Percentiles rank a stretch among this genome's conserved stretches.
phyloP scores from a whole-genome alignment of 2,888 invertebrate genomes.

The Xylota sylvarum region DNA sequence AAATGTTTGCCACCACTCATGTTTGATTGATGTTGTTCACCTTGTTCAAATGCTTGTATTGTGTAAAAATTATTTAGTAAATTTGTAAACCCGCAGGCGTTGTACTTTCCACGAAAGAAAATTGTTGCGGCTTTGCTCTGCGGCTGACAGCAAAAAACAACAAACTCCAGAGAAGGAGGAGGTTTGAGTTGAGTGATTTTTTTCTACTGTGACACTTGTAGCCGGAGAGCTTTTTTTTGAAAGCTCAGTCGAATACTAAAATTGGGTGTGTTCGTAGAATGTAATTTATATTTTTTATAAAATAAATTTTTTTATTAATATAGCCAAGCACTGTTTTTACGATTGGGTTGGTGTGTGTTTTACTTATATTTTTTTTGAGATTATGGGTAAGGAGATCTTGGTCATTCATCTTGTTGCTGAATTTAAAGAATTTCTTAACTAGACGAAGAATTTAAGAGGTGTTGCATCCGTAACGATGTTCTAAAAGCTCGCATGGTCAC shows the following conservation, averaged over 20 bases:
- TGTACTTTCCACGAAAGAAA: not conserved
- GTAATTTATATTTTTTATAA: no score
- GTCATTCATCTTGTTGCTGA: no score
- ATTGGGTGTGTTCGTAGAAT: slow-evolving; percentile 25
- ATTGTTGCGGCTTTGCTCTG: not conserved
- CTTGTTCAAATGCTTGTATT: not conserved
- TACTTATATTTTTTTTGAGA: no score
- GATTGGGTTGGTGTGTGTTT: no score
- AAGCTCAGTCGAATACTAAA: slow-evolving; percentile 22
- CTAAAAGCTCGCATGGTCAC: no score
- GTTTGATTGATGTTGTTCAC: slow-evolving; percentile 10
- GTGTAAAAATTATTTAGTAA: not conserved
- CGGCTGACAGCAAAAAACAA: slow-evolving; percentile 42
- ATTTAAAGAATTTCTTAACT: no score
- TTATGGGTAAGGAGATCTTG: no score
- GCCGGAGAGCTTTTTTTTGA: not conserved
- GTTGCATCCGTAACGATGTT: no score
- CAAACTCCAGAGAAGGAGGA: not conserved
- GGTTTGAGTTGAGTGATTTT: slow-evolving; percentile 31
- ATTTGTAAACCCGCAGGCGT: slow-evolving; percentile 26
- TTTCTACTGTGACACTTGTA: slow-evolving; percentile 34
- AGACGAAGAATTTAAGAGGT: no score
- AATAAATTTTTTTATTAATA: no score
- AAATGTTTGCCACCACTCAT: slow-evolving; percentile 77
- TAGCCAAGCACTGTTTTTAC: no score